Base-by-base conservation (phyloP, 2,888 invertebrate genomes). In the Acleris sparsana region DNA sequence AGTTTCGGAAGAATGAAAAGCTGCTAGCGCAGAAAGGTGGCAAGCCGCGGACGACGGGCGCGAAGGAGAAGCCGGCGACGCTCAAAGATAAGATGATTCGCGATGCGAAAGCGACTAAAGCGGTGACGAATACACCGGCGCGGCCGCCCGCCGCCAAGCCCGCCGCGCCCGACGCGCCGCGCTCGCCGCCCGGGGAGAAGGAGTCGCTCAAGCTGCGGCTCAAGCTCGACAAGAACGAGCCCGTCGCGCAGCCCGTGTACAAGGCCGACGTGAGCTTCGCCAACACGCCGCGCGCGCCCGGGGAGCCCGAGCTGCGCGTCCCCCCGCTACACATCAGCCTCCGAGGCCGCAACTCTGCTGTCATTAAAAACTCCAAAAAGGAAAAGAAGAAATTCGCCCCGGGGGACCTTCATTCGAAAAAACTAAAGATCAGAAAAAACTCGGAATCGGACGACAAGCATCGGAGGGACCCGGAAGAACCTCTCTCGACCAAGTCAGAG, bases 321-420 rank as follows among this genome's bases (percentile, higher is more conserved):
- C 97, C 98, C 9, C 98, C 97, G 1, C 89, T 97, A 69, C 97
- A 97, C 83, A 97, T 98, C 76, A 97, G 97, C 65, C 88, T 98
- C 51, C 93, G 97, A 68, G 97, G 97, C 1, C 94, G 97, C 65
- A 97, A 97, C 83, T 96, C 97, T 0, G 97, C 97, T 49, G 97
- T 97, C 56, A 97, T 97, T 74, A 96, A 95, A 78, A 95, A 95
- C 80, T 95, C 96, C 58, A 96, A 96, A 75, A 95, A 95, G 73
- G 94, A 94, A 67, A 93, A 95, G 75, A 94, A 94, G 77, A 94
- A 94, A 76, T 85, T 91, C 69, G 87, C 87, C 44, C 86, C 89
- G 0, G 93, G 93, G 13, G 80, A 93, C 52, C 76, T 92, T 39
- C 93, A 92, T 73, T 84, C 92, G 58, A 94, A 93, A 79, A 94